Evolutionary conservation across 2,797 vertebrate genomes (phyloP).

Genomic region (Lepus townsendii): DNA sequence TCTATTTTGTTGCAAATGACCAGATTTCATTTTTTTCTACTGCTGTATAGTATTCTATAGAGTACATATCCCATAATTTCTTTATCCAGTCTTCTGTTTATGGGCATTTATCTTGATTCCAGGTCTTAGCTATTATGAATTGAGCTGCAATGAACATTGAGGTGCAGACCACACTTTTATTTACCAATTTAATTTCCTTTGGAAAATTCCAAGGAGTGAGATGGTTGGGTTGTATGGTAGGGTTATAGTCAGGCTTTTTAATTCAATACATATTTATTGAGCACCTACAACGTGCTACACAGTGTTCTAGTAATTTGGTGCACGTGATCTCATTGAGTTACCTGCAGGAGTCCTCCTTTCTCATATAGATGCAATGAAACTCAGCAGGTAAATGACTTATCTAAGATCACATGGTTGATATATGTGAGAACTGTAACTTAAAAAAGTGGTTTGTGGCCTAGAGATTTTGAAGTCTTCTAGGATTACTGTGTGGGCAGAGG

Average conservation of each 20-base stretch:
- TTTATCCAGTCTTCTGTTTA: no score
- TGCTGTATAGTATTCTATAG: no score
- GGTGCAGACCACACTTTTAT: no score
- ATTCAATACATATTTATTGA: constrained; percentile 4
- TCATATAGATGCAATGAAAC: background rate
- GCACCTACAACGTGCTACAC: background rate
- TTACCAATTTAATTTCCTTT: no score
- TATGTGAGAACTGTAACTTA: background rate
- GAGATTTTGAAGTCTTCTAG: background rate
- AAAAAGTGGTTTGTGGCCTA: background rate
- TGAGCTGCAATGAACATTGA: no score
- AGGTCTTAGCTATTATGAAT: no score
- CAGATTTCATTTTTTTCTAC: no score
- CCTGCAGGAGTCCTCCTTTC: background rate
- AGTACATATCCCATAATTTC: no score
- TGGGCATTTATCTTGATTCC: no score
- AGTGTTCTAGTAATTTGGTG: background rate
- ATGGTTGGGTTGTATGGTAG: no score
- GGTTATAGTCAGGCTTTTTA: background rate
- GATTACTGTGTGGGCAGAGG: background rate
- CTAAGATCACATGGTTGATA: background rate
- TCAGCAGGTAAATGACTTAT: background rate
- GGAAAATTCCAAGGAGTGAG: no score
- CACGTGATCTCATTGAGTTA: background rate
- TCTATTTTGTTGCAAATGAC: no score